Base-by-base conservation (phyloP, 2,888 invertebrate species). In the Sicus ferrugineus region DNA sequence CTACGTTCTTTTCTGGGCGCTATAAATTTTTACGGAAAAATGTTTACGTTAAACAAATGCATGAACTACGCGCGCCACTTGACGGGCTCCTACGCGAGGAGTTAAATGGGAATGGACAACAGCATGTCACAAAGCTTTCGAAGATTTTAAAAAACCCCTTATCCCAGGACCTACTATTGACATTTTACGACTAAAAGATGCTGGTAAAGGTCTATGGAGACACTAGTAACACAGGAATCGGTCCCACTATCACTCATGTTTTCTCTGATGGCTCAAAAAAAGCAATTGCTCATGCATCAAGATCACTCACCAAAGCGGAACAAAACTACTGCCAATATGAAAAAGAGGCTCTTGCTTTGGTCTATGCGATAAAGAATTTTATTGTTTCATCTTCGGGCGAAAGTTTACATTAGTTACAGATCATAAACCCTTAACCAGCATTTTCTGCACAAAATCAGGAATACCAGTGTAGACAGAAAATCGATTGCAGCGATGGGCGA, bases 291-390 rank as follows among this genome's bases (percentile, higher is more conserved):
- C 80, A 77, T 74, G 79, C 80, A 5, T 78, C 81, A n/a, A 69
- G 78, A 59, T 74, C 77, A 4, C 70, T 84, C 21, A 79, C 75
- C n/a, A 50, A 30, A 46, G 70, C 79, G 7, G 81, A 84, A 71
- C 71, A 74, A 52, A 76, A 77, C 23, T 83, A 83, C 72, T 74
- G 79, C 16, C 80, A 82, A 71, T 75, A 79, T 4, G 78, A 83
- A 64, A 76, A 79, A 72, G 81, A 83, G 72, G 83, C 78, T n/a
- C 72, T 81, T 11, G 76, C 78, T 14, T 48, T 48, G 21, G 48
- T 48, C n/a, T 48, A 16, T 48, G 48, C 48, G 48, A n/a, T 48
- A 19, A 48, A 48, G 21, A 48, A 2, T 1, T 48, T 48, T n/a
- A 48, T n/a, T n/a, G 48, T 19, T 19, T 48, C 6, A 48, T 48